Evolutionary conservation across 1,140 invertebrate species (phyloP).

Genomic region (Pogonus chalceus): DNA sequence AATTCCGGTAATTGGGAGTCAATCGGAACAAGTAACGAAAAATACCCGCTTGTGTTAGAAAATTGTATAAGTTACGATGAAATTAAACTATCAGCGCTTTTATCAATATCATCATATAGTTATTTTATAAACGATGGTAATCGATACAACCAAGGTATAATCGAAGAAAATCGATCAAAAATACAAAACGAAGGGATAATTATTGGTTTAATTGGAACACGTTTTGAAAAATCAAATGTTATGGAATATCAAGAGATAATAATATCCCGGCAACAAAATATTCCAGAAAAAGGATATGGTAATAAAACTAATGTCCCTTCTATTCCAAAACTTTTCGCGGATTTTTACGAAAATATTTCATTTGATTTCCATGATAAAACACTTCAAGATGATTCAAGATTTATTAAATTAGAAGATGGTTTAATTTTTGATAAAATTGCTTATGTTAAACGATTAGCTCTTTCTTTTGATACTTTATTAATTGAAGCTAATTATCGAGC

Average conservation of each 20-base stretch:
- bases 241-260: slow-evolving; percentile 42
- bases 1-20: slow-evolving; percentile 38
- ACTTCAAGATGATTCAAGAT: slow-evolving; percentile 8
- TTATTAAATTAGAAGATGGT: slow-evolving; percentile 12
- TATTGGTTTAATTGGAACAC: slow-evolving; percentile 37
- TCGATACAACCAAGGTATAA: slow-evolving; percentile 20
- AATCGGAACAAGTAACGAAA: slow-evolving; percentile 36
- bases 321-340: slow-evolving; percentile 29
- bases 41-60: slow-evolving; percentile 28
- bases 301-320: slow-evolving; percentile 32
- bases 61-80: slow-evolving; percentile 26
- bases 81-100: slow-evolving; percentile 25
- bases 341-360: slow-evolving; percentile 25
- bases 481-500: slow-evolving; percentile 29
- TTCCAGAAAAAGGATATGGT: slow-evolving; percentile 33
- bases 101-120: slow-evolving; percentile 23
- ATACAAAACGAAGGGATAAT: slow-evolving; percentile 23
- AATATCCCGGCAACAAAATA: slow-evolving; percentile 36
- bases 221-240: slow-evolving; percentile 33
- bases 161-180: slow-evolving; percentile 11
- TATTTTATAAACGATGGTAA: slow-evolving; percentile 25
- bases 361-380: slow-evolving; percentile 10
- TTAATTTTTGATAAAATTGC: slow-evolving; percentile 26
- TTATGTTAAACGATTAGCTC: slow-evolving; percentile 26
- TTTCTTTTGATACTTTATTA: slow-evolving; percentile 27